Evolutionary conservation across 2,888 invertebrate species (phyloP), one percentile per base, ranked within the genome.

Genomic region (Drosophila lutescens): DNA sequence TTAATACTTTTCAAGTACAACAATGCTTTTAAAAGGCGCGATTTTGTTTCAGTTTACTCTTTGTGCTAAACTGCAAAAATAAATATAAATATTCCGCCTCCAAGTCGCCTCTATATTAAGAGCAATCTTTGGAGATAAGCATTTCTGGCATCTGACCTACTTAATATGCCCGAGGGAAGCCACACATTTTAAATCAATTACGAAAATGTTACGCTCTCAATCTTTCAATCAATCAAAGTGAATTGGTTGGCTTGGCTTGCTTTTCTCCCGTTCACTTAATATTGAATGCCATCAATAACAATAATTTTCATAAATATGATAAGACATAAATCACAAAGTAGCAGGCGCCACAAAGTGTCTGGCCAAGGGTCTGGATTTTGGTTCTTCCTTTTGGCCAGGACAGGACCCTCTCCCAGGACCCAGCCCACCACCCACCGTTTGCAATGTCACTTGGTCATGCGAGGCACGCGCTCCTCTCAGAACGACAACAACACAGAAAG

Each of bases 261-360:
- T 69, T 46, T 44, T 46, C 63, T 30, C 26, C 32, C 50, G 43
- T 53, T 60, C 55, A 55, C 67, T 73, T 70, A 65, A 82, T 85
- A 89, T 85, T 85, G 86, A 89, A 89, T 85, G 73, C 86, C 88
- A 85, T 85, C 85, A 85, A 85, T 89, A 85, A 85, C 76, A 85
- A 85, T 85, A 87, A 86, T 88, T 87, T 87, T 87, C 80, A 88
- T 85, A 89, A 87, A 82, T 87, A 81, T 85, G 87, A 88, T 88
- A 88, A 88, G 86, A 87, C 85, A 89, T 85, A 85, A 85, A 85
- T 89, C 89, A 85, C 89, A 79, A 72, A 85, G 84, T 73, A 83
- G 88, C 86, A 82, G 80, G 84, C 83, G 71, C 65, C 83, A 49
- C 80, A 77, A 85, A 86, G 86, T 80, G 79, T 68, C 73, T 54